phyloP scores from a whole-genome alignment of 2,797 vertebrate species.

The Epinephelus malabaricus region DNA sequence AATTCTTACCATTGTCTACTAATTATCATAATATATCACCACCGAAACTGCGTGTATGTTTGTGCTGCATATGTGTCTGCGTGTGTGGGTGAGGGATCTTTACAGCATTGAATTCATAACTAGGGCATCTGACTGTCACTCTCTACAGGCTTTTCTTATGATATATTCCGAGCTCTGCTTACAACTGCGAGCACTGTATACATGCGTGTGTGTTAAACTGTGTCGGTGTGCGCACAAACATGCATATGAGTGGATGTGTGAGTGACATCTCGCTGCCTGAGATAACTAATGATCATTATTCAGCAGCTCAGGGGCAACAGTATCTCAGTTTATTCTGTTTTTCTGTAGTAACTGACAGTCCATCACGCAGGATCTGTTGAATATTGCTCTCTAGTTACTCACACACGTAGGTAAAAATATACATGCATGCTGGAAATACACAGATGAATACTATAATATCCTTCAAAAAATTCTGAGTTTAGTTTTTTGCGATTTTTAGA shows the following conservation, averaged over 20 bases:
- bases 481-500: neutral
- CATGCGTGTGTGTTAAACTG: neutral
- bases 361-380: constrained; percentile 36
- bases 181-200: constrained; percentile 1
- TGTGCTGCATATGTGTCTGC: neutral
- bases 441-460: neutral
- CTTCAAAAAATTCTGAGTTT: neutral
- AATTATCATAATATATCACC: constrained; percentile 33
- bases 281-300: constrained; percentile 60
- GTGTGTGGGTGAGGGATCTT: constrained; percentile 15
- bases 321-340: constrained; percentile 25
- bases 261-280: constrained; percentile 34
- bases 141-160: constrained; percentile 19
- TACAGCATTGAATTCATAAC: constrained; percentile 34
- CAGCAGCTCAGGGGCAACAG: constrained; percentile 41
- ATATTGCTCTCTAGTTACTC: constrained; percentile 20
- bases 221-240: constrained; percentile 13
- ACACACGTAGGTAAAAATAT: neutral
- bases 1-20: constrained; percentile 32
- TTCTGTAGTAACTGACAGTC: constrained; percentile 29
- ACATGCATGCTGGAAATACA: neutral
- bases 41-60: constrained; percentile 1
- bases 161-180: constrained; percentile 20
- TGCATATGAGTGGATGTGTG: constrained; percentile 15
- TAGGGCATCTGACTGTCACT: constrained; percentile 36